Evolutionary conservation across 2,888 invertebrate genomes (phyloP), one percentile per base, ranked within the genome.

Genomic region (Nasonovia ribisnigri): DNA sequence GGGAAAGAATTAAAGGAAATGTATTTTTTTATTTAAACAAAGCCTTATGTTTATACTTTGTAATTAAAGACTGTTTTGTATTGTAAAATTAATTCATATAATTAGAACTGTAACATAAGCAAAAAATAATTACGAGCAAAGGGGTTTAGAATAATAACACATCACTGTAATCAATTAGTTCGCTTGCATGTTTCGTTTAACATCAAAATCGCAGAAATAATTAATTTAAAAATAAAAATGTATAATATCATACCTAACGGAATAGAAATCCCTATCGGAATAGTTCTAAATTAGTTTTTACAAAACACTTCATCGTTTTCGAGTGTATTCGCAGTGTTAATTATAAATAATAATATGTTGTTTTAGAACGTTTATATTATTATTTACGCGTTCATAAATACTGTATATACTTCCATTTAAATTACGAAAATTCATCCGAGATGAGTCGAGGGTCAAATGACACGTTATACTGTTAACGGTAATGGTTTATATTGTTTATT

Each of bases 31-130:
- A 20, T 91, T 57, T 26, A 42, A 90, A 84, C 42, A 57, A 86
- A 67, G 26, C 67, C 67, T 92, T 42, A 92, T 24, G 46, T 86
- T 92, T 87, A 92, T 92, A 77, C 36, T 77, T 77, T 42, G 20
- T 77, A 92, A 92, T 92, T 92, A 88, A 87, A 92, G 67, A 48
- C 48, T 43, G 29, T 67, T 46, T 67, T 57, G n/a, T 42, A 29
- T 67, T 16, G 60, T 48, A 42, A 92, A 77, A 92, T 67, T 67
- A 92, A 87, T 87, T 92, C 60, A 29, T 92, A 42, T 92, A 87
- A 92, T 92, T 87, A 86, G n/a, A 57, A 54, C n/a, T 16, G 43
- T 46, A 77, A 20, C 13, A 67, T 16, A 84, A 43, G 43, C 42
- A 26, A 29, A 84, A 54, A 43, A 54, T 43, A 84, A 91, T 42